A percentile compares a stretch with the other conserved stretches of the same genome.
These are phyloP conservation scores for Symphodus melops DNA, from an alignment of 2,113 vertebrate species.

Conservation along the genomic window DNA sequence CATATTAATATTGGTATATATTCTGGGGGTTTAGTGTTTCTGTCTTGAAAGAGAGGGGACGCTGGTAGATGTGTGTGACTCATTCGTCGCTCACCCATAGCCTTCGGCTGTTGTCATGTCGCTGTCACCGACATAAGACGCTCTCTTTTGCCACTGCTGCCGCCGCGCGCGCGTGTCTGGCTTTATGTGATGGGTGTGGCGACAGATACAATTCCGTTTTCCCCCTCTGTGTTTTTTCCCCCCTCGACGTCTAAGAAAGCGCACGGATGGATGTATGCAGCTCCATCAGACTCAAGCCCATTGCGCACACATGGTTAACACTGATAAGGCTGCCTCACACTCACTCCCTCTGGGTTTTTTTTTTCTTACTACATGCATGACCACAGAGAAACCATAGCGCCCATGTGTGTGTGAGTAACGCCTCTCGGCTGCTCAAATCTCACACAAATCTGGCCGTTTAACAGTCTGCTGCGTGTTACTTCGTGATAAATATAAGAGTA, in stretches of 20 bases:
- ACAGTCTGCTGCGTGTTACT: constrained; percentile 18
- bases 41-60: neutral
- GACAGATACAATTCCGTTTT: constrained; percentile 47
- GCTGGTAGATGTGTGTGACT: constrained; percentile 53
- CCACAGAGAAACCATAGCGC: constrained; percentile 48
- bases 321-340: constrained; percentile 59
- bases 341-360: constrained; percentile 32
- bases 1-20: constrained; percentile 12
- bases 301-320: constrained; percentile 68
- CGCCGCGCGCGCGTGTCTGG: constrained; percentile 54
- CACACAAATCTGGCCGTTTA: constrained; percentile 27
- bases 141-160: neutral
- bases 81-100: constrained; percentile 65
- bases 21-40: constrained; percentile 23
- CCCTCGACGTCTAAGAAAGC: constrained; percentile 46
- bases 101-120: constrained; percentile 69
- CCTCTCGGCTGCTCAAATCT: constrained; percentile 55
- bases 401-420: neutral
- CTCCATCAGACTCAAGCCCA: constrained; percentile 55
- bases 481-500: constrained; percentile 18
- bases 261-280: constrained; percentile 59
- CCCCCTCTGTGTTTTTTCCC: constrained; percentile 17
- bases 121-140: constrained; percentile 53
- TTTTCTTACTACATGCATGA: constrained; percentile 56
- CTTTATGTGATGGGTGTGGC: constrained; percentile 79